phyloP scores from a whole-genome alignment of 1,140 invertebrate genomes.

The Ephestia elutella region DNA sequence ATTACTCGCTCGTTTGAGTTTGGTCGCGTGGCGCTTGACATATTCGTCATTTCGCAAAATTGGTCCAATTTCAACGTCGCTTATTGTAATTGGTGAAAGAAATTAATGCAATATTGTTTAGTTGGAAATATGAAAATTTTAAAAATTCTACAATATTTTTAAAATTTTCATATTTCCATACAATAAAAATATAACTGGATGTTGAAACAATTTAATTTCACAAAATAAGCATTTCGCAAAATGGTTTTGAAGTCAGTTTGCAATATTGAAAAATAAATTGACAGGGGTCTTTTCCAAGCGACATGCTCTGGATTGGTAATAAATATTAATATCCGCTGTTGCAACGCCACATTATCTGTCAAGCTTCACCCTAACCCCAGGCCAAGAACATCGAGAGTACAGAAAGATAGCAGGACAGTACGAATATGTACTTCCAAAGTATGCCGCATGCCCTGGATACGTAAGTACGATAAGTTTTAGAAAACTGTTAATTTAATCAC shows the following conservation, averaged over 20 bases:
- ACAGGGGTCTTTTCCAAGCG: background rate
- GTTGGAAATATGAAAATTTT: too few relatives aligned
- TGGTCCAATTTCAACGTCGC: background rate
- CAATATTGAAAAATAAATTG: background rate
- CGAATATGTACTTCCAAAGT: too few relatives aligned
- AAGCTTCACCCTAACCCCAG: background rate
- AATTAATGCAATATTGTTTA: too few relatives aligned
- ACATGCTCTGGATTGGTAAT: background rate
- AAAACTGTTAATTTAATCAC: too few relatives aligned
- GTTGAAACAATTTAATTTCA: too few relatives aligned
- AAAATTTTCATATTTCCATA: too few relatives aligned
- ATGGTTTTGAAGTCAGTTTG: background rate
- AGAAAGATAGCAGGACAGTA: too few relatives aligned
- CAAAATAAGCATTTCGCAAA: too few relatives aligned
- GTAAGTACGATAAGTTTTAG: too few relatives aligned
- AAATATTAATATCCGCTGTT: background rate
- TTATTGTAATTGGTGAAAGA: background rate
- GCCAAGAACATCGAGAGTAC: background rate
- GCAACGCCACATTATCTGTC: constrained; percentile 19
- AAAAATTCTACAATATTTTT: too few relatives aligned
- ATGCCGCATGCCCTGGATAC: too few relatives aligned
- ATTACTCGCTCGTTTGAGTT: constrained; percentile 31
- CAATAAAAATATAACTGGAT: too few relatives aligned
- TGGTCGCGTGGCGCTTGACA: background rate
- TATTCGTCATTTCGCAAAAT: constrained; percentile 1